A percentile compares a stretch with the other conserved stretches of the same genome.
Conservation (phyloP, 2,797 vertebrate species). For the Platyrinchus mystaceus region DNA sequence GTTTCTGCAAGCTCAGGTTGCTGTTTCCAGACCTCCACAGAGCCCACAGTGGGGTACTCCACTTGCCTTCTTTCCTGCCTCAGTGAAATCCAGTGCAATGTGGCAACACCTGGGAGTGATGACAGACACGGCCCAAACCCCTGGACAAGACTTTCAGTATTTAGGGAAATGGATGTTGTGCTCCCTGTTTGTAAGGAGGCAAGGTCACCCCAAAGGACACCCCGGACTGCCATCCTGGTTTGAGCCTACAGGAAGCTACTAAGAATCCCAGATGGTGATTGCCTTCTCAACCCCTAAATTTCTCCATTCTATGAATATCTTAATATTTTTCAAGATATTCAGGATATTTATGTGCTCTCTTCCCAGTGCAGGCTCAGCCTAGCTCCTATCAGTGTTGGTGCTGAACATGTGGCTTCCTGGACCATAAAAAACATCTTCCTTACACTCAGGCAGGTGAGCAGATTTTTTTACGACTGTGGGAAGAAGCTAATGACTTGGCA, state of each 20-base stretch:
- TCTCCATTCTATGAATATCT: neutral
- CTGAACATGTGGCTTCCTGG: neutral
- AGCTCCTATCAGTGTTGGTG: neutral
- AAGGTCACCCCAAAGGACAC: neutral
- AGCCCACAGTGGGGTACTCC: neutral
- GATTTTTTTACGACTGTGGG: neutral
- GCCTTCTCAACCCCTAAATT: neutral
- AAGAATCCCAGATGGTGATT: neutral
- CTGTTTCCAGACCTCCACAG: neutral
- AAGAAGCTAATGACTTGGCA: neutral
- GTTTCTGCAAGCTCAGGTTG: neutral
- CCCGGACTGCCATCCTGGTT: neutral
- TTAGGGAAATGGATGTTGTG: neutral
- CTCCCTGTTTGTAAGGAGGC: neutral
- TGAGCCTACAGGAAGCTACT: neutral
- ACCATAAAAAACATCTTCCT: neutral
- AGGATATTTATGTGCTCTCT: neutral
- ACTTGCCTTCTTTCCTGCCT: neutral
- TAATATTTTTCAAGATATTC: neutral
- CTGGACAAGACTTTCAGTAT: neutral
- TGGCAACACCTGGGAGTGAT: neutral
- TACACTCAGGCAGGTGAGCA: neutral
- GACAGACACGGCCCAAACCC: neutral
- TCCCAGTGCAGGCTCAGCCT: neutral
- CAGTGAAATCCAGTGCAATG: rapidly evolving